Conservation (phyloP, 2,797 vertebrate species). For the Argentina silus region DNA sequence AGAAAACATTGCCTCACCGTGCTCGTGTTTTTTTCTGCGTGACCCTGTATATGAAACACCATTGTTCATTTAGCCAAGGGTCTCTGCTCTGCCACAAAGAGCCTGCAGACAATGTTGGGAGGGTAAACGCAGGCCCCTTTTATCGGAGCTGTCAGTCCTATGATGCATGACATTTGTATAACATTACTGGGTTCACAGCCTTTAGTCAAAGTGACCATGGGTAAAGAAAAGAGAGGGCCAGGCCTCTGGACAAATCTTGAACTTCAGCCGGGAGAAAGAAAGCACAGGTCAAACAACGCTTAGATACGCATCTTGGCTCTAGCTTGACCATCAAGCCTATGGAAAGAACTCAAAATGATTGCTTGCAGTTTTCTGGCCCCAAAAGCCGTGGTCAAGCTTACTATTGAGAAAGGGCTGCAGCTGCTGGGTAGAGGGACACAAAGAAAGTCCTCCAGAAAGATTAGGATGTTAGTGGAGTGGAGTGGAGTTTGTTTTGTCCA, state of each 20-base stretch:
- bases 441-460: neutral
- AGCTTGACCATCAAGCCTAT: slow-evolving; percentile 41
- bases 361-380: slow-evolving; percentile 35
- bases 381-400: slow-evolving; percentile 34
- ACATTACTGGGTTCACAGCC: slow-evolving; percentile 63
- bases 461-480: neutral
- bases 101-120: slow-evolving; percentile 38
- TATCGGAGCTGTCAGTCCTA: slow-evolving; percentile 49
- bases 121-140: slow-evolving; percentile 41
- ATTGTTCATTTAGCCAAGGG: slow-evolving; percentile 52
- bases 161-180: slow-evolving; percentile 70
- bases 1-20: slow-evolving; percentile 22
- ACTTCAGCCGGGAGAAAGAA: slow-evolving; percentile 61
- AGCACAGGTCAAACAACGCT: slow-evolving; percentile 53
- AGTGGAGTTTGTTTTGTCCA: neutral
- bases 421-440: slow-evolving; percentile 23
- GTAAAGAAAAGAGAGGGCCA: slow-evolving; percentile 53
- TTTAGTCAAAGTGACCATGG: slow-evolving; percentile 45
- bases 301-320: slow-evolving; percentile 64
- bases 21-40: slow-evolving; percentile 22
- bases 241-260: slow-evolving; percentile 61
- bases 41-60: slow-evolving; percentile 45
- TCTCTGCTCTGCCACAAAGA: slow-evolving; percentile 53
- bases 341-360: slow-evolving; percentile 39
- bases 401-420: slow-evolving; percentile 27